Evolutionary conservation across 2,113 vertebrate species (phyloP), one percentile per base, ranked within the genome.

Genomic region (Siniperca knerii): DNA sequence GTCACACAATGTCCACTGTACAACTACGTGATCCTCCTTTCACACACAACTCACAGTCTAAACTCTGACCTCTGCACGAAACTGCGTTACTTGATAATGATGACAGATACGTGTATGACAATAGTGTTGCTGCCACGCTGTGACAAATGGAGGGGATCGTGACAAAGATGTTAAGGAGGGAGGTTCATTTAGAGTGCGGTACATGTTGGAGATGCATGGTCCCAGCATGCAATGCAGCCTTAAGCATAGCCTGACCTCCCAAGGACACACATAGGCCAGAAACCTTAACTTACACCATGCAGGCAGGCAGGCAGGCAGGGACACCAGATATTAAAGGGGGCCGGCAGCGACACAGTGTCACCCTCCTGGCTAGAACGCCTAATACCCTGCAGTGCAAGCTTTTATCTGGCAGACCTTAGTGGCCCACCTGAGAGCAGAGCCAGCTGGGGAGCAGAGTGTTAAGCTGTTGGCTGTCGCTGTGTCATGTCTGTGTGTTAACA

Each of bases 381-480:
- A 72, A 88, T 58, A 86, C 83, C 87, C 85, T 70, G 86, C 82
- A 72, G 89, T 62, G 83, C 79, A 57, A 71, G 83, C 89, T 89
- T 92, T 93, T 91, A 90, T 93, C 89, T 89, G 86, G 78, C 87
- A 91, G 89, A 92, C 91, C 91, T 90, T 68, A 58, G 86, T 61
- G 89, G 90, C 92, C 92, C 91, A 90, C 86, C 92, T 94, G 86
- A 92, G 90, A 91, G 87, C 71, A 82, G 72, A 86, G 86, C 75
- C 91, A 89, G 89, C 82, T 79, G 75, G 91, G 88, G 87, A 92
- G 87, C 87, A 87, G 81, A 80, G 89, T 87, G 92, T 93, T 92
- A 90, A 93, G 89, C 93, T 93, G 93, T 74, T 87, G 90, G 89
- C 93, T 90, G 94, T 88, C 85, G 77, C 90, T 69, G 88, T 93